Evolutionary conservation across 2,797 vertebrate species (phyloP).

Genomic region (Alosa sapidissima): DNA sequence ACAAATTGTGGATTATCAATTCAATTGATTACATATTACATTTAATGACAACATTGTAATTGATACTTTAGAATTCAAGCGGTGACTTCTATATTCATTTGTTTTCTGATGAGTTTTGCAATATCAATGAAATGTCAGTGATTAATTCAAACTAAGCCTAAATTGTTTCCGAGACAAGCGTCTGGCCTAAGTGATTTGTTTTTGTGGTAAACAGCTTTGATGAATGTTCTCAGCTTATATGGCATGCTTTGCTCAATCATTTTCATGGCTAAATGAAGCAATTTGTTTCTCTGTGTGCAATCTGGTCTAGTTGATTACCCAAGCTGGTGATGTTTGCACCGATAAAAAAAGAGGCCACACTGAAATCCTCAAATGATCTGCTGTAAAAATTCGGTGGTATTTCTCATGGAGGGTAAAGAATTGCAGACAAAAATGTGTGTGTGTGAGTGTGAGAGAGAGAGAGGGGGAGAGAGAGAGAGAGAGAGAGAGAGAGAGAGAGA

Average conservation of each 20-base stretch:
- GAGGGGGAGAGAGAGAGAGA: background rate
- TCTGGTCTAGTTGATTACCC: conserved; percentile 78
- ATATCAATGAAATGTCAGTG: conserved; percentile 29
- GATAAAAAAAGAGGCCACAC: conserved; percentile 69
- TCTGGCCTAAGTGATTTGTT: conserved; percentile 60
- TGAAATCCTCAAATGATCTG: conserved; percentile 36
- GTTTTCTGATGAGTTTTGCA: conserved; percentile 22
- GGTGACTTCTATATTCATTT: conserved; percentile 16
- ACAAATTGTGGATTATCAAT: background rate
- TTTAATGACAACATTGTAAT: conserved; percentile 17
- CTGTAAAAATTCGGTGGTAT: conserved; percentile 19
- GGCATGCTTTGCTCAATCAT: conserved; percentile 77
- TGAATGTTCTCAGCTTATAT: conserved; percentile 73
- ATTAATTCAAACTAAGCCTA: conserved; percentile 22
- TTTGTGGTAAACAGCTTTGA: conserved; percentile 74
- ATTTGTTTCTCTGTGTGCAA: conserved; percentile 75
- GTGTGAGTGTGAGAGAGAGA: background rate
- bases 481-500: conserved; percentile 17
- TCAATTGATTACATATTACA: conserved; percentile 8
- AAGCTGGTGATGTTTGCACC: conserved; percentile 73
- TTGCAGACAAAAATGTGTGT: background rate
- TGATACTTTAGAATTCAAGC: conserved; percentile 24
- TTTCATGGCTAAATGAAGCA: conserved; percentile 79
- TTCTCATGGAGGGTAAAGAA: conserved; percentile 26
- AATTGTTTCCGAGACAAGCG: conserved; percentile 24